Percentiles rank a stretch among this genome's conserved stretches.
phyloP scores from a whole-genome alignment of 1,140 invertebrate species.

The Formica selysi region DNA sequence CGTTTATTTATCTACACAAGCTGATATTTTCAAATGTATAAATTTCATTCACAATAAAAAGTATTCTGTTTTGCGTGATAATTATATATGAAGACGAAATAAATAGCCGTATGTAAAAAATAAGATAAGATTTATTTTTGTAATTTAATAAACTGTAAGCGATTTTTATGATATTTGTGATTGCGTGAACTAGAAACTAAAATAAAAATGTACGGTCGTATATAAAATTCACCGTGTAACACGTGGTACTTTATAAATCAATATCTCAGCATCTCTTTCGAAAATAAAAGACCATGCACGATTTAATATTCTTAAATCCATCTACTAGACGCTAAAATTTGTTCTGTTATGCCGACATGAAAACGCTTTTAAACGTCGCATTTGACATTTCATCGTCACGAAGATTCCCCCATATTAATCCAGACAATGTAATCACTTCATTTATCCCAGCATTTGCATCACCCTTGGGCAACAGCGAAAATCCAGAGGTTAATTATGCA shows the following conservation, averaged over 20 bases:
- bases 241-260: conserved; percentile 45
- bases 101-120: neutral
- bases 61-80: neutral
- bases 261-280: conserved; percentile 16
- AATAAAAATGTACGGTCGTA: conserved; percentile 1
- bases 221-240: conserved; percentile 11
- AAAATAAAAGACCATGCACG: conserved; percentile 29
- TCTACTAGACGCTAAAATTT: neutral
- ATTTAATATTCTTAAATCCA: conserved; percentile 19
- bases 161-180: neutral
- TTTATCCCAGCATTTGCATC: conserved; percentile 17
- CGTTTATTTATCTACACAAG: neutral
- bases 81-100: neutral
- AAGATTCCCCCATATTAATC: conserved; percentile 24
- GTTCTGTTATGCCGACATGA: conserved; percentile 1
- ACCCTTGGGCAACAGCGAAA: conserved; percentile 8
- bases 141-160: conserved; percentile 1
- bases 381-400: neutral
- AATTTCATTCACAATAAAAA: neutral
- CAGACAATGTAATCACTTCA: conserved; percentile 32
- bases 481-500: conserved; percentile 7
- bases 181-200: neutral
- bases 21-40: neutral
- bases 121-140: neutral
- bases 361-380: conserved; percentile 44